Conservation (phyloP, 2,797 vertebrate species). For the Chelon labrosus region DNA sequence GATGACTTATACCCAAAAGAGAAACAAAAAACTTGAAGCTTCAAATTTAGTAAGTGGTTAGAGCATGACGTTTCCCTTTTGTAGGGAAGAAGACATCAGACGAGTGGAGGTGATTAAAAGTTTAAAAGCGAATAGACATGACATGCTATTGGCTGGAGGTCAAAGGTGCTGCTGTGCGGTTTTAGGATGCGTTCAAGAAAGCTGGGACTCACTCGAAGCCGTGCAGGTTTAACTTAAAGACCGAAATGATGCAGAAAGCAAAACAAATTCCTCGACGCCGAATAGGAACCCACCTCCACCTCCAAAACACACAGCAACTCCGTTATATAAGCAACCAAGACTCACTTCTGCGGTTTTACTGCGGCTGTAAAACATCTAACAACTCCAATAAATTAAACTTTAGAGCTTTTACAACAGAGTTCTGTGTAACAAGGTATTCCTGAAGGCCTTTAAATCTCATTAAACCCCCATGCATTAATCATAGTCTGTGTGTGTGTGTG, state of each 20-base stretch:
- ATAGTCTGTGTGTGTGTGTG: conserved; percentile 21
- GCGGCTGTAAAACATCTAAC: conserved; percentile 63
- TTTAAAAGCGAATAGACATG: conserved; percentile 45
- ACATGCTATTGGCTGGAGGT: conserved; percentile 51
- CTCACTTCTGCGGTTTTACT: conserved; percentile 56
- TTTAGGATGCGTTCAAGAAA: conserved; percentile 23
- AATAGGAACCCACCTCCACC: conserved; percentile 13
- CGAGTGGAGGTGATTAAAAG: conserved; percentile 57
- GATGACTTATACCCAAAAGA: conserved; percentile 43
- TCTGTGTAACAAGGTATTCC: conserved; percentile 37
- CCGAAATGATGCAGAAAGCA: conserved; percentile 18
- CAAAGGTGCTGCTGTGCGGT: conserved; percentile 33
- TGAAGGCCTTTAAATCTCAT: conserved; percentile 64
- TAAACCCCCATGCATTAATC: conserved; percentile 60
- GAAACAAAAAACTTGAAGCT: conserved; percentile 27
- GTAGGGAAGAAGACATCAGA: conserved; percentile 51
- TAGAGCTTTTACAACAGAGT: conserved; percentile 47
- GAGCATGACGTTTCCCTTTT: conserved; percentile 41
- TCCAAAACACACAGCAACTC: conserved; percentile 22
- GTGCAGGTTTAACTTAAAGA: conserved; percentile 21
- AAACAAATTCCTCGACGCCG: conserved; percentile 7
- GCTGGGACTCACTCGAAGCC: conserved; percentile 16
- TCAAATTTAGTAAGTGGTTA: conserved; percentile 48
- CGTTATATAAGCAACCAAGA: conserved; percentile 57
- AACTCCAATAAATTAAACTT: conserved; percentile 61